Percentiles rank a stretch among this genome's conserved stretches.
phyloP scores from a whole-genome alignment of 2,797 vertebrate genomes.

The Argya squamiceps region DNA sequence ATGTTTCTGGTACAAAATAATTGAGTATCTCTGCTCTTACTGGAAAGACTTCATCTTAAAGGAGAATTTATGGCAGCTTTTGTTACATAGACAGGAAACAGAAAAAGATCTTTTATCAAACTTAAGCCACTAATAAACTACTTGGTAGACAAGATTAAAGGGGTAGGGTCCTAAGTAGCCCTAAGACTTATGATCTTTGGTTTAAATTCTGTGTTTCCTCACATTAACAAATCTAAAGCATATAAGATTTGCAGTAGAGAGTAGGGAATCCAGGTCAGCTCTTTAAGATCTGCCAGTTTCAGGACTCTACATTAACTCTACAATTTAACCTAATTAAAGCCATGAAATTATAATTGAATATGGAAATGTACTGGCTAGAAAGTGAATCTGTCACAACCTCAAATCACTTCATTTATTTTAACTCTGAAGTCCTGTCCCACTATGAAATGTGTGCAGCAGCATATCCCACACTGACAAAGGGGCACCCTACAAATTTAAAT shows the following conservation, averaged over 20 bases:
- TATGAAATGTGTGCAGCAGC: background rate
- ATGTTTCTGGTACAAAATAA: background rate
- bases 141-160: constrained; percentile 2
- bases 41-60: background rate
- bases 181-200: background rate
- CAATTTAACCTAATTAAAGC: background rate
- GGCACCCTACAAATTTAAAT: background rate
- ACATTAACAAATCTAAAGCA: background rate
- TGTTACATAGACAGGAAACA: background rate
- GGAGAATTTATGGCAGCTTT: background rate
- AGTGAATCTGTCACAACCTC: background rate
- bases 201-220: constrained; percentile 4
- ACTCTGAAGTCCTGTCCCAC: background rate
- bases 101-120: background rate
- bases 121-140: background rate
- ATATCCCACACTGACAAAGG: background rate
- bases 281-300: background rate
- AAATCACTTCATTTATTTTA: background rate
- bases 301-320: background rate
- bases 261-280: background rate
- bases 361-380: background rate
- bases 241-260: background rate
- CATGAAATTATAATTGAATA: background rate
- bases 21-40: background rate
- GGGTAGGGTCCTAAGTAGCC: background rate